Base-by-base conservation (phyloP, 2,113 vertebrate genomes). In the Hippocampus mohnikei region DNA sequence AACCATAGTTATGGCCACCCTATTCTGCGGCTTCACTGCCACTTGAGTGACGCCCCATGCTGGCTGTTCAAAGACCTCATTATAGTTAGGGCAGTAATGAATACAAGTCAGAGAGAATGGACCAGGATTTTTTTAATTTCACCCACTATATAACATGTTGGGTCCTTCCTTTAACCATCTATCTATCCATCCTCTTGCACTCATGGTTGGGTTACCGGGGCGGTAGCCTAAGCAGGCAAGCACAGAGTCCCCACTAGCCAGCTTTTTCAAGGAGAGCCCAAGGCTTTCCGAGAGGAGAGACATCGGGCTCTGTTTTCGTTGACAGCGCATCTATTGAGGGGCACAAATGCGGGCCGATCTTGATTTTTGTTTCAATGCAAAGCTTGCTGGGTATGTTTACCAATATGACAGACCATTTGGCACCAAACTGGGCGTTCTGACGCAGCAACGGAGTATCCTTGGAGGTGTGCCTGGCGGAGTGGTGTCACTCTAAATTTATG, bases 1-100 rank as follows among this genome's bases (percentile, higher is more conserved):
- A 1, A 71, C 75, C 65, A 9, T 64, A 66, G 56, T 71, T 81
- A 71, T 66, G 74, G 81, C 71, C 76, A 81, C 85, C 68, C 72
- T 60, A 82, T 88, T 89, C 73, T 65, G 68, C 65, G 5, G 55
- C 67, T 72, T 70, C 55, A 73, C 67, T 21, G n/a, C 44, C 13
- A 13, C 73, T 81, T 69, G 0, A 65, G 70, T 71, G 76, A 80
- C 61, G 59, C 75, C 48, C 15, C 56, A 44, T 8, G 16, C 60
- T 53, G 48, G 48, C 8, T 18, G 2, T 48, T 56, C 25, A 25
- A 25, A 56, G 11, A 56, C 23, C 27, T 58, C 25, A 58, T 73
- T 60, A 37, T 23, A 44, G 25, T 65, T 23, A 27, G 41, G 33
- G 56, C 29, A 42, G 40, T 1, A 40, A 40, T 74, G 15, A 58